Evolutionary conservation across 2,113 vertebrate genomes (phyloP).

Genomic region (Himantopus leucocephalus): DNA sequence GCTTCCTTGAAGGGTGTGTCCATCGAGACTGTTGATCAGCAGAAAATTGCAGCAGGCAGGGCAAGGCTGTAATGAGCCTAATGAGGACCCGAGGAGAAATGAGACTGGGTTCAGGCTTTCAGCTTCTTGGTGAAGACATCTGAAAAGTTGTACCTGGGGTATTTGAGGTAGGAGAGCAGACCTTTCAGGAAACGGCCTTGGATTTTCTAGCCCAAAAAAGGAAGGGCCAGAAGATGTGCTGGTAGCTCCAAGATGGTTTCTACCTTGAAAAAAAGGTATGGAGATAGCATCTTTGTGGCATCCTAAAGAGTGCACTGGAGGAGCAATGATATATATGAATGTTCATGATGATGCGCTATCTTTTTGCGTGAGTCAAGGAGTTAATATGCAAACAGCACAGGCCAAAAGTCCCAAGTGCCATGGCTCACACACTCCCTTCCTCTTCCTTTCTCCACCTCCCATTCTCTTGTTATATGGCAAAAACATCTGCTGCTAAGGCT

Average conservation of each 20-base stretch:
- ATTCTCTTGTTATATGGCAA: neutral
- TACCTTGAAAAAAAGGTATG: neutral
- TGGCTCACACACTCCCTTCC: neutral
- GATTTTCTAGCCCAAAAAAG: neutral
- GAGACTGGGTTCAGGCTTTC: neutral
- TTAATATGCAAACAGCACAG: neutral
- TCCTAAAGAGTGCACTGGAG: neutral
- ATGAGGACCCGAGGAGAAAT: slow-evolving; percentile 18
- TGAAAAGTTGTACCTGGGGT: neutral
- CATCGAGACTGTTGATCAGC: slow-evolving; percentile 13
- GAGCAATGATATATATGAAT: neutral
- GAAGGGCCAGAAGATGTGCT: neutral
- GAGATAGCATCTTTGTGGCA: slow-evolving; percentile 35
- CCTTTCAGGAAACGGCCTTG: neutral
- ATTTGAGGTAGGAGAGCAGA: neutral
- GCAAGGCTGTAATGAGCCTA: slow-evolving; percentile 43
- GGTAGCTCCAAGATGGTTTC: neutral
- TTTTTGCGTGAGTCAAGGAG: slow-evolving; percentile 19
- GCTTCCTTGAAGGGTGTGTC: slow-evolving; percentile 54
- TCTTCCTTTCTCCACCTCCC: neutral
- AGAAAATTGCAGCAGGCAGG: slow-evolving; percentile 39
- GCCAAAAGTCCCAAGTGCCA: neutral
- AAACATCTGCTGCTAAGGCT: neutral
- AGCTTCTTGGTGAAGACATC: neutral
- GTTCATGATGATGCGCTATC: neutral